These are phyloP conservation scores for Mythimna lalbum DNA, from an alignment of 2,888 invertebrate genomes.

Conservation along the genomic window DNA sequence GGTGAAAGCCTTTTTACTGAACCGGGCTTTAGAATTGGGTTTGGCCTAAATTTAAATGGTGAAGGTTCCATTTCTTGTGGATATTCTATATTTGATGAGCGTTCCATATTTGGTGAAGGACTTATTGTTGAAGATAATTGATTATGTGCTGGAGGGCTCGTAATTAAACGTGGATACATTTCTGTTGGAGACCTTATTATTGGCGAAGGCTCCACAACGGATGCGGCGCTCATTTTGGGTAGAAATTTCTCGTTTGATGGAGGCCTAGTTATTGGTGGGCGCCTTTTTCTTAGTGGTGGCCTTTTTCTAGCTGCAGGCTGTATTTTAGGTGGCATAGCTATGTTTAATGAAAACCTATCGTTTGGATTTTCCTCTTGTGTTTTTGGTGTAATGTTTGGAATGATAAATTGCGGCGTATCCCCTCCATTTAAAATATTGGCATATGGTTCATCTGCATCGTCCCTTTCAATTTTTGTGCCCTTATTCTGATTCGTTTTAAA, in stretches of 20 bases:
- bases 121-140: too few species aligned
- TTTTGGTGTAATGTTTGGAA: not conserved
- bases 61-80: not conserved
- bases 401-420: not conserved
- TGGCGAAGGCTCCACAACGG: too few species aligned
- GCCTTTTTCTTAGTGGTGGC: not conserved
- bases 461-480: not conserved
- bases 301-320: not conserved
- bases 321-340: not conserved
- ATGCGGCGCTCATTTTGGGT: not conserved
- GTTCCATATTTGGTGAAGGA: not conserved
- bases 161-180: not conserved
- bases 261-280: not conserved
- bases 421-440: not conserved
- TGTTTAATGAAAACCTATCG: slow-evolving; percentile 30
- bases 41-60: not conserved
- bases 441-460: not conserved
- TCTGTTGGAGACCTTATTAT: not conserved
- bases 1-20: too few species aligned
- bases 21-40: too few species aligned
- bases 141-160: not conserved
- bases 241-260: not conserved
- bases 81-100: not conserved
- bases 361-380: not conserved
- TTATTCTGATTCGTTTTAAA: not conserved